Conservation (phyloP, 1,140 invertebrate genomes). For the Drosophila pruinosa region DNA sequence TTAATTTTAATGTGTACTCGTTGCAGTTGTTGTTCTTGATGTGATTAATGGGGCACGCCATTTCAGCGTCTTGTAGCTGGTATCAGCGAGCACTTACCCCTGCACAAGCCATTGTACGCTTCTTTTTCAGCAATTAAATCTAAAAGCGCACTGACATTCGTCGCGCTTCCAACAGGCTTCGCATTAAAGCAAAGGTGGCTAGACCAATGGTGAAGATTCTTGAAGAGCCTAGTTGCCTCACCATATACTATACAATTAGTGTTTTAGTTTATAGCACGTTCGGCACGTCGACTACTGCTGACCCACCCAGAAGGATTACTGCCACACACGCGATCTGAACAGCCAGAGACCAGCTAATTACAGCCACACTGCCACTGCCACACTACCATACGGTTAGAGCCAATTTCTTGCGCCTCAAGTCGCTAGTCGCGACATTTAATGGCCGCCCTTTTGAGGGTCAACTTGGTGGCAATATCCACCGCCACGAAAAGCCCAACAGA, state of each 20-base stretch:
- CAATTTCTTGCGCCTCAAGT: slow-evolving; percentile 56
- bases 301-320: slow-evolving; percentile 66
- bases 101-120: too few relatives aligned
- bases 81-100: slow-evolving; percentile 51
- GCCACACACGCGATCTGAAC: slow-evolving; percentile 66
- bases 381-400: slow-evolving; percentile 1
- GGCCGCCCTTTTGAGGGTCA: slow-evolving; percentile 73
- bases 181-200: slow-evolving; percentile 37
- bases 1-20: slow-evolving; percentile 64
- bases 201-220: not conserved
- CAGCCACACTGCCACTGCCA: slow-evolving; percentile 11
- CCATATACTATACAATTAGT: slow-evolving; percentile 38
- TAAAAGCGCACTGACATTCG: slow-evolving; percentile 66
- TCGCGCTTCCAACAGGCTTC: slow-evolving; percentile 40
- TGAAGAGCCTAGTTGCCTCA: not conserved
- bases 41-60: slow-evolving; percentile 62
- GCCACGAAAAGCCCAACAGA: slow-evolving; percentile 1
- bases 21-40: slow-evolving; percentile 20
- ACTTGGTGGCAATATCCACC: slow-evolving; percentile 58
- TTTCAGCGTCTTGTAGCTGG: slow-evolving; percentile 46
- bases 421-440: slow-evolving; percentile 72
- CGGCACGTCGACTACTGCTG: slow-evolving; percentile 37
- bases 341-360: slow-evolving; percentile 55
- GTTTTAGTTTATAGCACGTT: slow-evolving; percentile 61
- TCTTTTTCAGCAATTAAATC: slow-evolving; percentile 64